phyloP scores from a whole-genome alignment of 2,113 vertebrate genomes.

The Larimichthys polyactis region DNA sequence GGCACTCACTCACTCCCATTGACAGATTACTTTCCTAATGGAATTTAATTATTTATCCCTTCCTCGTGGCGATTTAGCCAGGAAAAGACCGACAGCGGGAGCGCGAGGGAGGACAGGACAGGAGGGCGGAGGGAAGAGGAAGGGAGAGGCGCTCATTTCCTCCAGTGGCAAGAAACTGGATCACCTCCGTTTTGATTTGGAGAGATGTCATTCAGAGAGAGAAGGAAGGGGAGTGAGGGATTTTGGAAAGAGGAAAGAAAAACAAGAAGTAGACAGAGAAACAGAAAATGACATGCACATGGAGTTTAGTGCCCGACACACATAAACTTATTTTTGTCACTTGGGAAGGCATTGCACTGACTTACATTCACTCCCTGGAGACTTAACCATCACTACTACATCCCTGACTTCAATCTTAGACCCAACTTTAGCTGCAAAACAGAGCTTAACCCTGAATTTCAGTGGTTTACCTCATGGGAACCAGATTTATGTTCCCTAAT shows the following conservation, averaged over 20 bases:
- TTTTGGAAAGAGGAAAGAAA: conserved; percentile 21
- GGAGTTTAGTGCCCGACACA: conserved; percentile 6
- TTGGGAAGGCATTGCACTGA: background rate
- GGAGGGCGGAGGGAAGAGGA: conserved; percentile 28
- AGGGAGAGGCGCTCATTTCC: conserved; percentile 69
- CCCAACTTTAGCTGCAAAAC: background rate
- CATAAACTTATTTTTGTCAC: background rate
- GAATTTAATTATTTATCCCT: conserved; percentile 89
- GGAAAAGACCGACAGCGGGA: conserved; percentile 81
- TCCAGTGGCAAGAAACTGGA: conserved; percentile 66
- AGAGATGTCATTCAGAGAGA: conserved; percentile 63
- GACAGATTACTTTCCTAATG: conserved; percentile 89
- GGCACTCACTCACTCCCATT: conserved; percentile 84
- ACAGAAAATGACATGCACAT: conserved; percentile 16
- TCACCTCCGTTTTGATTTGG: conserved; percentile 75
- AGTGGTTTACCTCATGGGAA: background rate
- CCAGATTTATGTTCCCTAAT: conserved; percentile 17
- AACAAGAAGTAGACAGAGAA: conserved; percentile 11
- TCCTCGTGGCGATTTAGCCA: conserved; percentile 83
- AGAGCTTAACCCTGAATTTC: background rate
- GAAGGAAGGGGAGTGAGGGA: conserved; percentile 16
- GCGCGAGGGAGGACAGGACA: conserved; percentile 58
- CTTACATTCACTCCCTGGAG: conserved; percentile 1
- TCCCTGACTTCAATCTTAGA: background rate
- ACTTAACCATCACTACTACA: background rate